Conservation (phyloP, 2,797 vertebrate genomes). For the Tenualosa thibaudeaui region DNA sequence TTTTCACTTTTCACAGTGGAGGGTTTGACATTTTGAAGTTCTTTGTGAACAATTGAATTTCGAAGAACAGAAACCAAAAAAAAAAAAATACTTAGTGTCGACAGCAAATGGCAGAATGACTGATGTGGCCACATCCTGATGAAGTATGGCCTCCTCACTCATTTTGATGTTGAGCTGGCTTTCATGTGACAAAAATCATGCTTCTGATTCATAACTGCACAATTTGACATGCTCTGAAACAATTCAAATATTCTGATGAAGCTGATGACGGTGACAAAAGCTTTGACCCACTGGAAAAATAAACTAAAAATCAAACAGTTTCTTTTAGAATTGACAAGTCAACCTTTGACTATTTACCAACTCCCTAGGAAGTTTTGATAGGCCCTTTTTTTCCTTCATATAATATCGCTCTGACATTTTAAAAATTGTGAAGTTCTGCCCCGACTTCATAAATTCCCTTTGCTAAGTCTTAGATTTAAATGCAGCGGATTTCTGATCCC, state of each 20-base stretch:
- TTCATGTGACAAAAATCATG: slow-evolving; percentile 50
- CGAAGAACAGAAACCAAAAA: not conserved
- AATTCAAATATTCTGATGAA: slow-evolving; percentile 19
- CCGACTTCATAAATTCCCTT: not conserved
- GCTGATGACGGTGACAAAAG: slow-evolving; percentile 6
- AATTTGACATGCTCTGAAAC: slow-evolving; percentile 40
- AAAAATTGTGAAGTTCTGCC: slow-evolving; percentile 1
- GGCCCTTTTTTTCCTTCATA: not conserved
- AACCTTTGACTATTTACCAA: slow-evolving; percentile 18
- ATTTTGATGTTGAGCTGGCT: slow-evolving; percentile 50
- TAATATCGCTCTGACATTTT: slow-evolving; percentile 11
- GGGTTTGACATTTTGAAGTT: slow-evolving; percentile 3
- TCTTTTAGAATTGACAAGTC: slow-evolving; percentile 11
- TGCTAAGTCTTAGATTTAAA: not conserved
- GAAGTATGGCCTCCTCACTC: slow-evolving; percentile 46
- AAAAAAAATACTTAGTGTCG: slow-evolving; percentile 36
- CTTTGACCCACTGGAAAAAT: not conserved
- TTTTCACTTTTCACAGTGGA: slow-evolving; percentile 1
- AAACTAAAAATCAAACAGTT: slow-evolving; percentile 3
- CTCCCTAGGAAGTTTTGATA: slow-evolving; percentile 10
- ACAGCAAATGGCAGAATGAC: slow-evolving; percentile 45
- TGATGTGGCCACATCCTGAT: slow-evolving; percentile 47
- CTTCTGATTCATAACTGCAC: slow-evolving; percentile 43
- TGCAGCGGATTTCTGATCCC: slow-evolving; percentile 1
- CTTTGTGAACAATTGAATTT: not conserved